Base-by-base conservation (phyloP, 1,140 invertebrate genomes). In the Procambarus virginalis region DNA sequence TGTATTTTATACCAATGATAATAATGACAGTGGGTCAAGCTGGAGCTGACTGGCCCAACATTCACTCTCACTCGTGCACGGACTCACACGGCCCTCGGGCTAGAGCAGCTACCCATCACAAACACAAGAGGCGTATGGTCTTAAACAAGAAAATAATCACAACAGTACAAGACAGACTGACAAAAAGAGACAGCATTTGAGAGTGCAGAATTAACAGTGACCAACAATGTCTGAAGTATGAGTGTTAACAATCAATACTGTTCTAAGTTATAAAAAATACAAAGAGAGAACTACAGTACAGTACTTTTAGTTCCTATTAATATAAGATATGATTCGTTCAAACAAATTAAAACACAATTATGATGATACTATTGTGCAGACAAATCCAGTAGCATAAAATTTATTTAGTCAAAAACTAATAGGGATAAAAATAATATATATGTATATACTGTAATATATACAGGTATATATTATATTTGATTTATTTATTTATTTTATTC, bases 1-100 rank as follows among this genome's bases (percentile, higher is more conserved):
- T 90, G 83, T 90, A 90, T 90, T 90, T 90, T 90, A 90, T 90
- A 90, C 89, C 89, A 90, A 90, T 90, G 84, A 90, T 90, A 90
- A 90, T 90, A 90, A 90, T 90, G 89, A 90, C 78, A 90, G 84
- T 82, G 89, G 84, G 84, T 77, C n/a, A 70, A 81, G 83, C 64
- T 90, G 89, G 89, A 90, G 89, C 89, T 70, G 14, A 60, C 89
- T 73, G 34, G 64, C 78, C 84, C 89, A 55, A 75, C 80, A 45
- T 45, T 76, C 87, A 82, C 75, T 60, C 83, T 73, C 77, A 75
- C 84, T 70, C 78, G 73, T 73, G 78, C 70, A 80, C 49, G 9
- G 48, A 88, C 77, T 68, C 79, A 83, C 73, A 89, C 73, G 76
- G 80, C 58, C 73, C 55, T n/a, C 48, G 68, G 84, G 84, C 84